Evolutionary conservation across 2,888 invertebrate genomes (phyloP).

Genomic region (Cephus nigrinus): DNA sequence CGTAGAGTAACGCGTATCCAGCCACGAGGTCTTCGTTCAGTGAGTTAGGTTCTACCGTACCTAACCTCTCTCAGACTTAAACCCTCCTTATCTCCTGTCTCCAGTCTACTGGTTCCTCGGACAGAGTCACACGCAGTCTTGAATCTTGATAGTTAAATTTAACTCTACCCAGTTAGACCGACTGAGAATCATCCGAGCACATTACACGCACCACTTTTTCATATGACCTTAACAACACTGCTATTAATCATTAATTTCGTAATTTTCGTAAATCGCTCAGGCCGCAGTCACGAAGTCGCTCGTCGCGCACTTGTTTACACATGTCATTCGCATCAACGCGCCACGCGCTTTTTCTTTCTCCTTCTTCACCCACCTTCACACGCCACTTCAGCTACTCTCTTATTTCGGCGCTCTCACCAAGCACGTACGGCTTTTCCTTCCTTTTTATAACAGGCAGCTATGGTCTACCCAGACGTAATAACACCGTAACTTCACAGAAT

Average conservation of each 20-base stretch:
- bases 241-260: background rate
- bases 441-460: background rate
- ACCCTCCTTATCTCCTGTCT: background rate
- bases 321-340: constrained; percentile 5
- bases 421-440: background rate
- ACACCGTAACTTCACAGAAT: background rate
- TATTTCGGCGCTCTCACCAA: background rate
- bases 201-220: background rate
- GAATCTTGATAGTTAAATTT: background rate
- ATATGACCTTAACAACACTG: background rate
- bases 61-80: background rate
- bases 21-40: background rate
- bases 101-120: background rate
- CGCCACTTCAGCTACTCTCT: background rate
- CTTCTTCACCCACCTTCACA: constrained; percentile 21
- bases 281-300: background rate
- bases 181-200: background rate
- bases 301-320: constrained; percentile 5
- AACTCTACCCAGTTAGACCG: background rate
- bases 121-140: background rate
- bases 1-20: background rate
- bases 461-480: background rate
- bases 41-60: background rate
- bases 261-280: background rate
- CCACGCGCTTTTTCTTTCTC: constrained; percentile 21